Evolutionary conservation across 2,113 vertebrate genomes (phyloP).

Genomic region (Ailuropoda melanoleuca): DNA sequence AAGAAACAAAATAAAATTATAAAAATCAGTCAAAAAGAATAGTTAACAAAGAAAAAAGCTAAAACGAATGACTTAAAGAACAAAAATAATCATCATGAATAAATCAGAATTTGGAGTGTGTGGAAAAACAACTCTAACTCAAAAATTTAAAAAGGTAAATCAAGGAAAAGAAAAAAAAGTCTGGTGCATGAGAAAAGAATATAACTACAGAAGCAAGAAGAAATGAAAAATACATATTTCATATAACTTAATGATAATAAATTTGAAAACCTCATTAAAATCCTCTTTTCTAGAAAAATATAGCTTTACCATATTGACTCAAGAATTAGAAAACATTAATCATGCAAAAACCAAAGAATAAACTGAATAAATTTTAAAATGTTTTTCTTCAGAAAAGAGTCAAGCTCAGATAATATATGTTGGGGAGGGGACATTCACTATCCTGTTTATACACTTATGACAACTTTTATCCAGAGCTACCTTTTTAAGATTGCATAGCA

Average conservation of each 20-base stretch:
- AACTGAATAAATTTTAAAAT: neutral
- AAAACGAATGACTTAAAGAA: neutral
- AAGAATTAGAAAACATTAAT: neutral
- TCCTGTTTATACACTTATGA: neutral
- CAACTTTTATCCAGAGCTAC: neutral
- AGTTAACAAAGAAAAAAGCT: neutral
- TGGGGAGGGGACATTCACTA: neutral
- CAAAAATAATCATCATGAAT: neutral
- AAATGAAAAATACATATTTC: neutral
- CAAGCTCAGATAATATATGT: neutral
- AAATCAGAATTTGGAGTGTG: neutral
- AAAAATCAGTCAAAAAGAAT: neutral
- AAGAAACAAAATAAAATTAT: neutral
- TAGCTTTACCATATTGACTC: neutral
- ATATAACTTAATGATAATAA: neutral
- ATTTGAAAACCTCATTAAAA: slow-evolving; percentile 16
- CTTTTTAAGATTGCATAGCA: neutral
- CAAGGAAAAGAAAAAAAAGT: neutral
- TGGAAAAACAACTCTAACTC: neutral
- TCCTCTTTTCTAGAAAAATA: neutral
- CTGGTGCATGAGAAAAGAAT: neutral
- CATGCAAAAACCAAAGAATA: neutral
- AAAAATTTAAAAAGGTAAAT: neutral
- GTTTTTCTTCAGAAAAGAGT: neutral
- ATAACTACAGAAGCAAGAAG: neutral